Percentiles rank a stretch among this genome's conserved stretches.
Evolutionary conservation across 2,113 vertebrate species (phyloP).

Genomic region (Charadrius vociferus): DNA sequence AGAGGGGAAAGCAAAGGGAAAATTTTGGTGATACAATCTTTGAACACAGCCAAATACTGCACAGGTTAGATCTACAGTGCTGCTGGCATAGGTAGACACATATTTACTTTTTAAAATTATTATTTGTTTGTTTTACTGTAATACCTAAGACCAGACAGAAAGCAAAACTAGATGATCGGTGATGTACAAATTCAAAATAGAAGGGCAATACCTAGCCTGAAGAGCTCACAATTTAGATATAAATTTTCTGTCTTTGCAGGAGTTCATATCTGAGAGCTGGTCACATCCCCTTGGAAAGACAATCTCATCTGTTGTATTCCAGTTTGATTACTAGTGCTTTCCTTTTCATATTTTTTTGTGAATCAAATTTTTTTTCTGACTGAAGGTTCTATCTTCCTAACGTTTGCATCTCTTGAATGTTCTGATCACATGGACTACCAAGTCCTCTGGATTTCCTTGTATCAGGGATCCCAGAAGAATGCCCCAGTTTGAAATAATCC

Average conservation of each 20-base stretch:
- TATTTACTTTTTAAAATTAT: not conserved
- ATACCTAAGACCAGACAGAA: not conserved
- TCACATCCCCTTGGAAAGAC: not conserved
- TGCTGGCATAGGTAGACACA: not conserved
- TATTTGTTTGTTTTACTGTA: not conserved
- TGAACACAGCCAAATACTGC: not conserved
- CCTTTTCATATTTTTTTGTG: not conserved
- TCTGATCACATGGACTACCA: not conserved
- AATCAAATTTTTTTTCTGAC: not conserved
- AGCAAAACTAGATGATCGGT: not conserved
- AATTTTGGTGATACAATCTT: not conserved
- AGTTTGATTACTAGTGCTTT: not conserved
- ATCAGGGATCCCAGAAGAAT: not conserved
- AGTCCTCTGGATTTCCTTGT: not conserved
- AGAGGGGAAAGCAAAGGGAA: not conserved
- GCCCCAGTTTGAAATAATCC: not conserved
- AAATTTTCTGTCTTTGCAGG: not conserved
- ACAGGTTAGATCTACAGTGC: not conserved
- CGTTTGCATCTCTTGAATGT: not conserved
- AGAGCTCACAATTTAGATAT: not conserved
- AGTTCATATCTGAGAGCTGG: not conserved
- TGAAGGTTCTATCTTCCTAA: not conserved
- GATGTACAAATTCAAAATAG: not conserved
- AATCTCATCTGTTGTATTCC: not conserved
- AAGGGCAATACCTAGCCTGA: not conserved